A percentile compares a stretch with the other conserved stretches of the same genome.
Conservation (phyloP, 2,113 vertebrate genomes). For the Mandrillus leucophaeus region DNA sequence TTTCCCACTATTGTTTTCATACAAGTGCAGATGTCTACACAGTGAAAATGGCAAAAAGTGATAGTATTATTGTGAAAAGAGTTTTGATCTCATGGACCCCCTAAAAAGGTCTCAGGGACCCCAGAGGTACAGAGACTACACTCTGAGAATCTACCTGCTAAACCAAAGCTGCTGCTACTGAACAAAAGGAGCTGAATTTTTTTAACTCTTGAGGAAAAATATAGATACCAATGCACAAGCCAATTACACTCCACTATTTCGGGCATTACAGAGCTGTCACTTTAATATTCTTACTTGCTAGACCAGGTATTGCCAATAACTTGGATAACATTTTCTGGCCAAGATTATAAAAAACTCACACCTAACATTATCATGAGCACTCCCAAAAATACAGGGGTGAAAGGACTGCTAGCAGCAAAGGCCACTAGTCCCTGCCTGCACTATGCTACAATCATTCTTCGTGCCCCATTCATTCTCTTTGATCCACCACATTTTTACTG, state of each 20-base stretch:
- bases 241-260: conserved; percentile 60
- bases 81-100: neutral
- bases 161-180: conserved; percentile 47
- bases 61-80: neutral
- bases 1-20: neutral
- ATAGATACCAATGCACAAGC: conserved; percentile 71
- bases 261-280: conserved; percentile 60
- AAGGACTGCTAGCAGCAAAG: neutral
- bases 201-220: conserved; percentile 65
- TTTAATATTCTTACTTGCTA: conserved; percentile 66
- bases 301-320: conserved; percentile 73
- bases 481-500: neutral
- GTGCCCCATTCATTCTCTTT: neutral
- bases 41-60: neutral
- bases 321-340: conserved; percentile 63
- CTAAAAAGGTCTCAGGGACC: neutral
- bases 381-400: neutral
- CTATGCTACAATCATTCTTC: no score
- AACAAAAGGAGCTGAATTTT: conserved; percentile 64
- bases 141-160: neutral
- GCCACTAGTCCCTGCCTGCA: neutral
- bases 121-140: neutral
- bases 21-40: neutral
- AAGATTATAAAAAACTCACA: conserved; percentile 71
- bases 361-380: conserved; percentile 71